These are phyloP conservation scores for Engystomops pustulosus DNA, from an alignment of 2,113 vertebrate genomes.

Conservation along the genomic window DNA sequence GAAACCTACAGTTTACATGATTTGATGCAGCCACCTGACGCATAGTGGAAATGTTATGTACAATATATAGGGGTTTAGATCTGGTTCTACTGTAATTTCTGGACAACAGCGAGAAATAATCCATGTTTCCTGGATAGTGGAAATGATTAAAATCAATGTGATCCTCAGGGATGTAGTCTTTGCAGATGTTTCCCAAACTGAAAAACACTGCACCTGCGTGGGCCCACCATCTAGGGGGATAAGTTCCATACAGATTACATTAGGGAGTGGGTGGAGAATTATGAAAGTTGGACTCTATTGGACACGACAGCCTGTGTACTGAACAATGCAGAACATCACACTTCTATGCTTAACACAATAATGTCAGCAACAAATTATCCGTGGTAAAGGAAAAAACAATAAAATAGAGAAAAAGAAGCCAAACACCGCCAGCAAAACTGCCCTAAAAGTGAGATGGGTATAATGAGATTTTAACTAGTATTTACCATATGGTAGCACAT, in stretches of 20 bases:
- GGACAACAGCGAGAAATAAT: background rate
- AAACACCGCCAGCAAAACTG: background rate
- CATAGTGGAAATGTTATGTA: background rate
- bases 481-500: background rate
- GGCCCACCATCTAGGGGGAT: conserved; percentile 3
- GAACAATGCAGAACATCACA: conserved; percentile 27
- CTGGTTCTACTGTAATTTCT: conserved; percentile 15
- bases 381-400: background rate
- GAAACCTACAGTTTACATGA: background rate
- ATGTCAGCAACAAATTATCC: background rate
- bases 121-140: conserved; percentile 35
- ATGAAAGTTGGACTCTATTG: background rate
- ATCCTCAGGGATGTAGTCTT: conserved; percentile 23
- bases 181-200: conserved; percentile 44
- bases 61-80: background rate
- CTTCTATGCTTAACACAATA: background rate
- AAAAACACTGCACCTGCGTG: conserved; percentile 43
- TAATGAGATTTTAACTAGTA: background rate
- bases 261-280: conserved; percentile 31
- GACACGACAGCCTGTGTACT: background rate
- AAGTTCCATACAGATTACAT: background rate
- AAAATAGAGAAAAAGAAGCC: background rate
- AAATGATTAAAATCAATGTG: conserved; percentile 38
- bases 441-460: background rate
- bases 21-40: background rate